Conservation (phyloP, 1,140 invertebrate genomes). For the Drosophila nigrodunni region DNA sequence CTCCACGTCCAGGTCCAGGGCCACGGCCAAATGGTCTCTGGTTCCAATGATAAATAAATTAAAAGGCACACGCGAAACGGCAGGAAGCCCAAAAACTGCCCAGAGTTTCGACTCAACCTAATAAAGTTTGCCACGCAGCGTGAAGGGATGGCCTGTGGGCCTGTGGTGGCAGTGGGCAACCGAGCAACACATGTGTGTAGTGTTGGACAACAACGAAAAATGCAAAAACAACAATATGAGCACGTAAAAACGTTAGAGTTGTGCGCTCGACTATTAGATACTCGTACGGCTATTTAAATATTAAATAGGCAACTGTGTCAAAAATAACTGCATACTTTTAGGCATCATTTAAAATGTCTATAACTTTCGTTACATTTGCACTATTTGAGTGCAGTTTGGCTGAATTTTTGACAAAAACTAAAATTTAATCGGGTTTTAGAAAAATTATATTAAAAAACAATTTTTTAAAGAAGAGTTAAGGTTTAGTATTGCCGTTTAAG, state of each 20-base stretch:
- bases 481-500: too few species aligned
- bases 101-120: conserved; percentile 62
- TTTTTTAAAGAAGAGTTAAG: too few species aligned
- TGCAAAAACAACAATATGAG: neutral
- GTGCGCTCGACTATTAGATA: neutral
- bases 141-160: neutral
- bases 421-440: too few species aligned
- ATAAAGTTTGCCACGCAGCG: conserved; percentile 70
- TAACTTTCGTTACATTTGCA: too few species aligned
- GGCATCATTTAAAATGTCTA: too few species aligned
- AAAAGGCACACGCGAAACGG: conserved; percentile 79
- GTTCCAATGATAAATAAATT: conserved; percentile 73
- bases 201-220: conserved; percentile 9
- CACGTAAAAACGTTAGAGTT: neutral
- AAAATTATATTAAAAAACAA: too few species aligned
- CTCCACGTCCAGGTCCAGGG: conserved; percentile 18
- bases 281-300: too few species aligned
- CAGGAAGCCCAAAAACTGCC: conserved; percentile 58
- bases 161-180: conserved; percentile 41
- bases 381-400: too few species aligned
- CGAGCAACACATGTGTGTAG: conserved; percentile 19
- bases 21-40: conserved; percentile 42
- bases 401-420: too few species aligned
- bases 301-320: neutral
- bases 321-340: neutral